Conservation (phyloP, 2,113 vertebrate species). For the Gavia stellata region DNA sequence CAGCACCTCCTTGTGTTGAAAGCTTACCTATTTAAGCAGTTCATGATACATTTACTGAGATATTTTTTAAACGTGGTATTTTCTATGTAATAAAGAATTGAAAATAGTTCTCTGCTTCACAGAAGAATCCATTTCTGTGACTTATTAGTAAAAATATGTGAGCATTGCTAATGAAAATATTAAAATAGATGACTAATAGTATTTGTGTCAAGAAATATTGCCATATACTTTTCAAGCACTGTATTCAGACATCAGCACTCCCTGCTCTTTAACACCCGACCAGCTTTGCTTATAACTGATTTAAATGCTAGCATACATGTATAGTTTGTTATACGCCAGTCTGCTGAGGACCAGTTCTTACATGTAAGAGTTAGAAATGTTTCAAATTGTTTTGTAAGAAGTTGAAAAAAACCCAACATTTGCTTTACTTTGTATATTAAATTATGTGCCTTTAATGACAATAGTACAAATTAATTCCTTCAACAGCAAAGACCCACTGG, state of each 20-base stretch:
- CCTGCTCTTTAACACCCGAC: neutral
- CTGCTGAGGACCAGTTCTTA: neutral
- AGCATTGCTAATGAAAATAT: neutral
- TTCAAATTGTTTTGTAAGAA: neutral
- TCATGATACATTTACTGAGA: neutral
- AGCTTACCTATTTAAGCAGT: neutral
- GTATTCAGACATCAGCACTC: neutral
- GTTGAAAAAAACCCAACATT: neutral
- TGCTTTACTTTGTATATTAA: neutral
- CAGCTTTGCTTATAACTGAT: neutral
- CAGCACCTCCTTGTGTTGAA: neutral
- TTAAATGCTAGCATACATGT: neutral
- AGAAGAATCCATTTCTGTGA: neutral
- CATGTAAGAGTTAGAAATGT: neutral
- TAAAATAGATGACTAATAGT: neutral
- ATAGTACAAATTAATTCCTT: neutral
- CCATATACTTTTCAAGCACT: neutral
- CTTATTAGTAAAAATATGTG: neutral
- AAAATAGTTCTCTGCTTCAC: neutral
- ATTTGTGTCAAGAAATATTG: neutral
- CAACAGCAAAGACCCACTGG: neutral
- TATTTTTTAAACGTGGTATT: neutral
- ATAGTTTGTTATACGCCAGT: neutral
- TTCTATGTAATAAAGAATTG: neutral
- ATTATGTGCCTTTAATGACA: neutral